Conservation (phyloP, 35 echinoderm and acorn worm genomes). For the Chiridota heheva region DNA sequence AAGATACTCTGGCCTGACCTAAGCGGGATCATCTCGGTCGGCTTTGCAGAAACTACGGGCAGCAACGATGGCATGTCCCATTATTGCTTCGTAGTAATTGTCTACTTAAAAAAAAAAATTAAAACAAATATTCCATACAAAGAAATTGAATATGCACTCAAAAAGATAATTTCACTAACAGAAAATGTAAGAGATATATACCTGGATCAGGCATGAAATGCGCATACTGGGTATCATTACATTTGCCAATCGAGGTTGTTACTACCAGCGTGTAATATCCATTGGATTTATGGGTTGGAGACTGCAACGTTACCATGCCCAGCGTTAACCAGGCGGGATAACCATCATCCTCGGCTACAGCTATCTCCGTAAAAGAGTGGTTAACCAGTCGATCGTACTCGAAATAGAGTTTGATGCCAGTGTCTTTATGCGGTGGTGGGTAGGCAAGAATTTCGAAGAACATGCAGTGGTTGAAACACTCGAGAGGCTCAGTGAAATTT, state of each 20-base stretch:
- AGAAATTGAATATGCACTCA: too few relatives aligned
- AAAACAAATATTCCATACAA: too few relatives aligned
- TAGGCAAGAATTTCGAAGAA: slow-evolving; percentile 10
- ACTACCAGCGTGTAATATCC: slow-evolving; percentile 67
- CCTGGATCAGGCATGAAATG: slow-evolving; percentile 3
- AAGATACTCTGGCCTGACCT: too few relatives aligned
- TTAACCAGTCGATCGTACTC: background rate
- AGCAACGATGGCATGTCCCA: too few relatives aligned
- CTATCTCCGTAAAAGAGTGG: slow-evolving; percentile 1
- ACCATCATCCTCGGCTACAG: background rate
- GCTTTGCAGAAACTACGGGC: too few relatives aligned
- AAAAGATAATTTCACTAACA: too few relatives aligned
- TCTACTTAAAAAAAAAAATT: too few relatives aligned
- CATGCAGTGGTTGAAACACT: slow-evolving; percentile 7
- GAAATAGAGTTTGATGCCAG: background rate
- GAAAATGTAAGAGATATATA: too few relatives aligned
- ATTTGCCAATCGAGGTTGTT: slow-evolving; percentile 39
- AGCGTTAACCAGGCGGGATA: background rate
- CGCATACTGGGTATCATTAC: background rate
- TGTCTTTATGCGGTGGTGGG: background rate
- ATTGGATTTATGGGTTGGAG: slow-evolving; percentile 62
- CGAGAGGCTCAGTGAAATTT: background rate
- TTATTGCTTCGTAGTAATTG: too few relatives aligned
- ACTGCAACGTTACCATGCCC: slow-evolving; percentile 45
- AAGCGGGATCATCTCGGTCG: too few relatives aligned